phyloP scores from a whole-genome alignment of 2,113 vertebrate species.

The Dissostichus mawsoni region DNA sequence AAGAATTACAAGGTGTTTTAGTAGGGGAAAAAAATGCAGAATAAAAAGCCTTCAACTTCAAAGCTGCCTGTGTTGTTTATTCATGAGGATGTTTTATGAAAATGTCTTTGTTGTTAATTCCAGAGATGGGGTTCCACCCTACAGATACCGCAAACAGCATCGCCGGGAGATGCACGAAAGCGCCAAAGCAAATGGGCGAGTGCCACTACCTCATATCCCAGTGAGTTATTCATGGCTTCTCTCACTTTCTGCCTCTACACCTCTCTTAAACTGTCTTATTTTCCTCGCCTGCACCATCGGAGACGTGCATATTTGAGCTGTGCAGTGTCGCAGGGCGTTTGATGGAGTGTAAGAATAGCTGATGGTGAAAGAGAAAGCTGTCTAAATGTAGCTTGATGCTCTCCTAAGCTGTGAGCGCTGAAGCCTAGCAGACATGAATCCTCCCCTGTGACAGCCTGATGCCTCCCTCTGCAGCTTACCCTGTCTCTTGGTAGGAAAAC shows the following conservation, averaged over 20 bases:
- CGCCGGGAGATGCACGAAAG: conserved; percentile 98
- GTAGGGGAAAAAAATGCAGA: conserved; percentile 21
- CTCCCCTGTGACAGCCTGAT: conserved; percentile 76
- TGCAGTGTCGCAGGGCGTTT: conserved; percentile 74
- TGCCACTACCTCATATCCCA: conserved; percentile 98
- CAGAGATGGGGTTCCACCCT: conserved; percentile 95
- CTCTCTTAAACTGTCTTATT: conserved; percentile 64
- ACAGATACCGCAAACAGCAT: conserved; percentile 94
- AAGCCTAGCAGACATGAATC: conserved; percentile 77
- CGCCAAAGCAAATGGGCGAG: conserved; percentile 96
- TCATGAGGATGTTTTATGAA: conserved; percentile 66
- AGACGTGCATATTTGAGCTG: conserved; percentile 83
- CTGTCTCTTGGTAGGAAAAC: conserved; percentile 66
- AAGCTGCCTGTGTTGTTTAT: conserved; percentile 65
- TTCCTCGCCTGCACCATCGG: conserved; percentile 60
- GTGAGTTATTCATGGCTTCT: conserved; percentile 87
- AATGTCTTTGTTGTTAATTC: conserved; percentile 73
- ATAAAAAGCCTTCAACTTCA: conserved; percentile 46
- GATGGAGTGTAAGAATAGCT: conserved; percentile 84
- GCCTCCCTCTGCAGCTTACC: conserved; percentile 69
- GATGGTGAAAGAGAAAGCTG: conserved; percentile 77
- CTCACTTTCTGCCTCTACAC: conserved; percentile 65
- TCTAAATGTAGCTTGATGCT: conserved; percentile 81
- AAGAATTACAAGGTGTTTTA: conserved; percentile 38
- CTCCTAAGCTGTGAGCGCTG: conserved; percentile 72